Base-by-base conservation (phyloP, 2,888 invertebrate species). In the Troides oblongomaculatus region DNA sequence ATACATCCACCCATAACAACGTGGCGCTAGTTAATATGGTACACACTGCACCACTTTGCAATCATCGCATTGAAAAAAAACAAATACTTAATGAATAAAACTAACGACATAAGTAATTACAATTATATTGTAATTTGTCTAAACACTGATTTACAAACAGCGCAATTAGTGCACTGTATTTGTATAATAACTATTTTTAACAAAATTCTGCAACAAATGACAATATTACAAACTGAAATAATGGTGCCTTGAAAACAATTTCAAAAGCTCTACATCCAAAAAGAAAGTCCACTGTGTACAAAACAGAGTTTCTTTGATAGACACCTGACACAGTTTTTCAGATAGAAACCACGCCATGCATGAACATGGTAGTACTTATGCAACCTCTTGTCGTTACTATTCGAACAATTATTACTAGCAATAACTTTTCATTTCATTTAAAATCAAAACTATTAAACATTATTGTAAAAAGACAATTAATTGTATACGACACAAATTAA, bases 251-350 rank as follows among this genome's bases (percentile, higher is more conserved):
- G 43, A 30, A 61, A 69, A 64, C 21, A n/a, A 64, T 39, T 69
- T 69, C 61, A 64, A 64, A 64, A 64, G 56, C 57, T 60, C 46
- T 10, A n/a, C 64, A 21, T 39, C 56, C 64, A 64, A 59, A 58
- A 63, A 23, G 39, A 61, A 61, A 64, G 53, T 69, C 30, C 21
- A 30, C 36, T 66, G 60, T 66, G 56, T 62, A 57, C 56, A 39
- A 62, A 62, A 67, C 23, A 59, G 61, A 58, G 30, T 65, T 62
- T 69, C 61, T 62, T 65, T 69, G 62, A 67, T 67, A 46, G 57
- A 62, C 62, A 69, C 62, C 65, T 69, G 69, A 69, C 69, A 69
- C 43, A 69, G 62, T 69, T 69, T 62, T 57, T 36, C 57, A 57
- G 21, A 69, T 61, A 69, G 65, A 64, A 69, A 69, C 64, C 43